Evolutionary conservation across 2,888 invertebrate species (phyloP).

Genomic region (Metellina segmentata): DNA sequence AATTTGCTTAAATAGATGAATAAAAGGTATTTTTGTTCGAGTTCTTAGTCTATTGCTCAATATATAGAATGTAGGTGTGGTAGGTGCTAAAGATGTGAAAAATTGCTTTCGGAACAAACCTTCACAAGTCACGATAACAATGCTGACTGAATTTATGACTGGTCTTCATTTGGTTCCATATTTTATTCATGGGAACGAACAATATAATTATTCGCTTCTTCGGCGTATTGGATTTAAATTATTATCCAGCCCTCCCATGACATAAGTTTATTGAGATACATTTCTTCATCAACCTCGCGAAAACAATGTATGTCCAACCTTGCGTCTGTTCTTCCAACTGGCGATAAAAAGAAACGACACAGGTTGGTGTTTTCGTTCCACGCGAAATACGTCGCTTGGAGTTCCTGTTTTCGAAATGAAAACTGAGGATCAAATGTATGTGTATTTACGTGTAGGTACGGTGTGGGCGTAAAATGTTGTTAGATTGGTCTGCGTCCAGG

Average conservation of each 20-base stretch:
- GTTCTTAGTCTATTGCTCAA: neutral
- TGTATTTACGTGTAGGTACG: constrained; percentile 56
- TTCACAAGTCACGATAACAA: neutral
- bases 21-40: neutral
- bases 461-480: constrained; percentile 54
- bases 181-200: neutral
- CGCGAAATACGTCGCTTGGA: neutral
- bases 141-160: neutral
- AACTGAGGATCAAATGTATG: constrained; percentile 37
- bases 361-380: neutral
- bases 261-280: neutral
- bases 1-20: neutral
- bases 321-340: neutral
- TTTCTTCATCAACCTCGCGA: neutral
- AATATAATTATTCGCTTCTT: neutral
- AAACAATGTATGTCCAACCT: constrained; percentile 55
- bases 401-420: constrained; percentile 40
- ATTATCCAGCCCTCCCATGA: neutral
- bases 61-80: neutral
- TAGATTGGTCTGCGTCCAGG: constrained; percentile 48
- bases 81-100: neutral
- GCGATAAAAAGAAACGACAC: neutral
- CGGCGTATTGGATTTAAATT: neutral
- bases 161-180: neutral
- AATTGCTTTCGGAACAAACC: neutral